Conservation (phyloP, 2,888 invertebrate genomes). For the Prostheceraeus crozeri region DNA sequence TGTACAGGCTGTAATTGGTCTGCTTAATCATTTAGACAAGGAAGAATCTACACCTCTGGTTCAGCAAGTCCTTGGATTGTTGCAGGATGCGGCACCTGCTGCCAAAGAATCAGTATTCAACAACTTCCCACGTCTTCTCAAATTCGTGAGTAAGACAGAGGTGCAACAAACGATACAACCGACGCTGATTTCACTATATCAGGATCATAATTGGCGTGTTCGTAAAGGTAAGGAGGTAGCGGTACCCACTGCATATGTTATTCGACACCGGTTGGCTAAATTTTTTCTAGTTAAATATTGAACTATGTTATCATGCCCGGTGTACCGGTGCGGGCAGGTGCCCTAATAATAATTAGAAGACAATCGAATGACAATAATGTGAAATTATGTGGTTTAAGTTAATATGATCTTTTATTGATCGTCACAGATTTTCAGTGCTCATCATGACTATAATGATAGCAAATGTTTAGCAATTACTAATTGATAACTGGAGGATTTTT, state of each 20-base stretch:
- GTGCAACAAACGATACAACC: neutral
- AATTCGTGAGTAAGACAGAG: neutral
- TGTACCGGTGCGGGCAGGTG: too few species aligned
- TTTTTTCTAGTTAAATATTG: too few species aligned
- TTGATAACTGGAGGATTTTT: too few species aligned
- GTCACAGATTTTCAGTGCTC: too few species aligned
- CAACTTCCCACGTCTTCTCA: neutral
- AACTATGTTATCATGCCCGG: too few species aligned
- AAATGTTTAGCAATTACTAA: too few species aligned
- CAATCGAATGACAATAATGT: too few species aligned
- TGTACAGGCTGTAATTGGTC: slow-evolving; percentile 7
- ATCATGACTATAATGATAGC: too few species aligned
- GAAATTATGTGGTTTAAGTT: too few species aligned
- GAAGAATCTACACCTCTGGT: slow-evolving; percentile 32
- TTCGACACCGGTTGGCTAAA: too few species aligned
- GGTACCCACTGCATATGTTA: neutral
- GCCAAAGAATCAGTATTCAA: slow-evolving; percentile 19
- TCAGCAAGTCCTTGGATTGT: slow-evolving; percentile 25
- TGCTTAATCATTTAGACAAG: slow-evolving; percentile 10
- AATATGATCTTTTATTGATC: too few species aligned
- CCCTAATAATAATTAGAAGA: too few species aligned
- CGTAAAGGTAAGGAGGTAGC: neutral
- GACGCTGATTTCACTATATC: neutral
- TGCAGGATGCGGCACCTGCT: slow-evolving; percentile 27
- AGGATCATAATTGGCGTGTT: slow-evolving; percentile 21